These are phyloP conservation scores for Dione juno DNA, from an alignment of 2,888 invertebrate genomes.

Conservation along the genomic window DNA sequence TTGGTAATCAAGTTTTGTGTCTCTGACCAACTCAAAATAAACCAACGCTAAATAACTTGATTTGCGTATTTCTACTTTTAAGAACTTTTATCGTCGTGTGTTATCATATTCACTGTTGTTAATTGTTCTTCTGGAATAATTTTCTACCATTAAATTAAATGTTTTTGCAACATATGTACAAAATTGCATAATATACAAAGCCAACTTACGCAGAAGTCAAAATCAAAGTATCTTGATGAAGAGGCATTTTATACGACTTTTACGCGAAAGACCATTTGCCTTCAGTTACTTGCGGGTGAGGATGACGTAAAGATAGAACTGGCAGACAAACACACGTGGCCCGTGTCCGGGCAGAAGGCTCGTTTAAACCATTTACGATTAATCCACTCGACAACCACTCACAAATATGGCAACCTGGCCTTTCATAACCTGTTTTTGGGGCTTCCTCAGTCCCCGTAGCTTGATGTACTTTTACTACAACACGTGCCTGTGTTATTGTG, in stretches of 20 bases:
- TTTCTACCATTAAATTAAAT: no score
- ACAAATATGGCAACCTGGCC: constrained; percentile 80
- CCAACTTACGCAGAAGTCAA: constrained; percentile 1
- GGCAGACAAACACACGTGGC: constrained; percentile 61
- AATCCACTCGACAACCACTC: constrained; percentile 76
- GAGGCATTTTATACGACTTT: constrained; percentile 43
- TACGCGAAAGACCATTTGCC: constrained; percentile 67
- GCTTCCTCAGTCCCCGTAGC: constrained; percentile 76
- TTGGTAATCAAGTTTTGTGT: constrained; percentile 73
- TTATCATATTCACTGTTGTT: background rate
- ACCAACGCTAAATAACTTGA: constrained; percentile 64
- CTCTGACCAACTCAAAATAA: constrained; percentile 72
- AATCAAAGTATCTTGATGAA: constrained; percentile 7
- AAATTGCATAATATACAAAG: background rate
- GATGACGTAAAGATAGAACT: constrained; percentile 67
- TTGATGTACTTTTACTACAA: constrained; percentile 58
- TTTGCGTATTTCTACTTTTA: constrained; percentile 52
- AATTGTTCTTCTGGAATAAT: no score
- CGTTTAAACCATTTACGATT: constrained; percentile 82
- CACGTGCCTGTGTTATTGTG: constrained; percentile 46
- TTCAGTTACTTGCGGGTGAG: constrained; percentile 69
- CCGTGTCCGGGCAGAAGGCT: constrained; percentile 49
- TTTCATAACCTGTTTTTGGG: constrained; percentile 83
- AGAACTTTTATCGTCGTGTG: background rate
- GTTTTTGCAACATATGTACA: no score